Base-by-base conservation (phyloP, 2,797 vertebrate species). In the Tamandua tetradactyla region DNA sequence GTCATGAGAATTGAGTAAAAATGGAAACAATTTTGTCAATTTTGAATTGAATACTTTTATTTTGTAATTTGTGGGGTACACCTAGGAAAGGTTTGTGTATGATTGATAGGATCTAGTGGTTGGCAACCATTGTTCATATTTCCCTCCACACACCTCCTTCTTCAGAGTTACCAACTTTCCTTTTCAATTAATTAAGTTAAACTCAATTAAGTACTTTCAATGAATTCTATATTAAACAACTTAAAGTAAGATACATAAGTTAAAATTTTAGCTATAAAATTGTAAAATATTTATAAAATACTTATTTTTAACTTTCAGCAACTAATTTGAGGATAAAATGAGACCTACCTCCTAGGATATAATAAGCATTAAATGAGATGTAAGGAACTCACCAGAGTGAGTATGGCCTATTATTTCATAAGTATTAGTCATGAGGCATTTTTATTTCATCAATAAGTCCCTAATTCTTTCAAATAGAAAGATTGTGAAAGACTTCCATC, bases 201-300 rank as follows among this genome's bases (percentile, higher is more conserved):
- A 22, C 52, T 80, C 27, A 84, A 89, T 72, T 71, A 61, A 66
- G 49, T 69, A 69, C 42, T 42, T 42, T 87, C 72, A 66, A 18
- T 62, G 44, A 87, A 82, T 81, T 78, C 14, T 76, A 47, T 74
- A 10, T n/a, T 30, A 88, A 85, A 76, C 64, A 27, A 14, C 35
- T 89, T 91, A 93, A 12, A 62, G 18, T 61, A 18, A 81, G 37
- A 72, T 2, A 52, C 13, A 4, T 62, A 59, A 61, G 22, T 74
- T 88, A 87, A 88, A 84, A 61, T 87, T 61, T 42, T 75, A 84
- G 52, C 30, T 86, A 17, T 91, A 13, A n/a, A n/a, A n/a, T n/a
- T n/a, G n/a, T n/a, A n/a, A n/a, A n/a, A n/a, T n/a, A n/a, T n/a
- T n/a, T n/a, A n/a, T n/a, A n/a, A n/a, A n/a, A 62, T 32, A 37